Evolutionary conservation across 1,140 invertebrate genomes (phyloP), one percentile per base, ranked within the genome.

Genomic region (Gonatopus flavifemur): DNA sequence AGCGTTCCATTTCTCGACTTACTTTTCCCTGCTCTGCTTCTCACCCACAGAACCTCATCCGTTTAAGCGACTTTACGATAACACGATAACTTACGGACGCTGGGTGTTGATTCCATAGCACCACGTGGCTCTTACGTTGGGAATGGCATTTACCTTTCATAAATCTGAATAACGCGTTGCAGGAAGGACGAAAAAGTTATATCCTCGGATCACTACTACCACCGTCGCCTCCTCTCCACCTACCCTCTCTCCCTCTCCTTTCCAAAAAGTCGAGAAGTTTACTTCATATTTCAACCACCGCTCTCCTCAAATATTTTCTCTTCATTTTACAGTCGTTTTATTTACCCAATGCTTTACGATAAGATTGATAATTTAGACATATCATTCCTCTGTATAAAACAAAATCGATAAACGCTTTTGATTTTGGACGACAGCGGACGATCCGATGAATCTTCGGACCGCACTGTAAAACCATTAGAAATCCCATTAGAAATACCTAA

Each of bases 1-100:
- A 66, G 43, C 55, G 42, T 52, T 62, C 55, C 49, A 61, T 66
- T 59, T 59, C 61, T 61, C 54, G 52, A 41, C 46, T 57, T 54
- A 50, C 51, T 37, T 44, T 41, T 24, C 33, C 21, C 22, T 35
- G 15, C 40, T 25, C 30, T 33, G 21, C 19, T 36, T 39, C 47
- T 50, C 42, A 47, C 22, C 46, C 35, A 32, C 47, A 51, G 22
- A 59, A 59, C 46, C 44, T 67, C 64, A 64, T 67, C 56, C 64
- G 64, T 69, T 70, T 67, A 70, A 67, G 50, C 55, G 58, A 64
- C 60, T 70, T 66, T 64, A 66, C 60, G 64, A 69, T 62, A 57
- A 47, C 41, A 49, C 22, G 36, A 22, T 43, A 46, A 50, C 55
- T 56, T 43, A 25, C 39, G 3, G 46, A 24, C 15, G 12, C n/a